Percentiles rank a stretch among this genome's conserved stretches.
phyloP scores from a whole-genome alignment of 2,113 vertebrate genomes.

The Burhinus bistriatus region DNA sequence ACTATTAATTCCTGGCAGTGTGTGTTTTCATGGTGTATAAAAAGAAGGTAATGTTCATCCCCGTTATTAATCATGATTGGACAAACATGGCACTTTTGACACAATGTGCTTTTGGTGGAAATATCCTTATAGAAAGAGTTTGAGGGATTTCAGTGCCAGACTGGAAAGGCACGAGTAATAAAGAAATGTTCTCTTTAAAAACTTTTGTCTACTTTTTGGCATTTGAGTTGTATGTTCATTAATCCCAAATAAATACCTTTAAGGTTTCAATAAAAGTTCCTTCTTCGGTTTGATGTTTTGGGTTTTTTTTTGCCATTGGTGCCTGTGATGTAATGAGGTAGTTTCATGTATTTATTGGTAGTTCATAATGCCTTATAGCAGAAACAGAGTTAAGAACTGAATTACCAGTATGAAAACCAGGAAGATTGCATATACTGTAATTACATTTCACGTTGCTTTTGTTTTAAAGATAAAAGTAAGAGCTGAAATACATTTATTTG shows the following conservation, averaged over 20 bases:
- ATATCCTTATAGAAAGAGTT: neutral
- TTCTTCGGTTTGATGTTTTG: neutral
- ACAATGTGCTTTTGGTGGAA: neutral
- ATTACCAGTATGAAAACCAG: neutral
- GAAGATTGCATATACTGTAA: neutral
- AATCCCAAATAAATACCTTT: neutral
- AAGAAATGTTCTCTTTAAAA: neutral
- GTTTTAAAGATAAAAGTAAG: neutral
- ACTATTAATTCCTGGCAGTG: neutral
- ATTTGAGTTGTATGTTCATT: neutral
- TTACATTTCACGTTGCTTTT: neutral
- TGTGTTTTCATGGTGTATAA: neutral
- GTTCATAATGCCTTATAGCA: neutral
- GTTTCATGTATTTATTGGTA: neutral
- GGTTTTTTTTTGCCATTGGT: neutral
- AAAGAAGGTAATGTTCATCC: neutral
- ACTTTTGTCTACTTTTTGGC: neutral
- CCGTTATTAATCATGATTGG: neutral
- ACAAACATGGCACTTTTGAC: neutral
- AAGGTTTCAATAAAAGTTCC: neutral
- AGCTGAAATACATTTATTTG: neutral
- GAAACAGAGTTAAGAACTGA: neutral
- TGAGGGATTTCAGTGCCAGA: neutral
- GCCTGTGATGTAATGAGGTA: neutral
- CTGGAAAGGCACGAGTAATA: neutral